Base-by-base conservation (phyloP, 2,888 invertebrate genomes). In the Minunthozetes semirufus region DNA sequence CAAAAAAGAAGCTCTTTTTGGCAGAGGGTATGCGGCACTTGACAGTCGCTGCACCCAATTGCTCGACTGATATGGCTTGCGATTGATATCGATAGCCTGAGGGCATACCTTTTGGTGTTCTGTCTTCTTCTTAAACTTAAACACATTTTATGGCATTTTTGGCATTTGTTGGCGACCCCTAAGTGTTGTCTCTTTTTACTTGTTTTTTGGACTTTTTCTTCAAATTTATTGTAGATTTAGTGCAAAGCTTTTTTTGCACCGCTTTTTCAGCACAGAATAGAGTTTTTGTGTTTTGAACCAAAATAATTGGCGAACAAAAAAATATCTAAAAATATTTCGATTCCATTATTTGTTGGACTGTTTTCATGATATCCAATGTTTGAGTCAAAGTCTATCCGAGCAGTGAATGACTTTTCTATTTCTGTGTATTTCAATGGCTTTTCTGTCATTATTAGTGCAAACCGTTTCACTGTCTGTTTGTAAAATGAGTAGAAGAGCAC, bases 41-140 rank as follows among this genome's bases (percentile, higher is more conserved):
- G 27, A 66, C 33, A 38, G 38, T 66, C 27, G 63, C 63, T 66
- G 63, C 63, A 66, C 63, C 63, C 63, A 66, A 66, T 66, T 33
- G 63, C 63, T 38, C 33, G 1, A 38, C 63, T 66, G 63, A 66
- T 66, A 66, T 27, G 8, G 63, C 15, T 8, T 27, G 22, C 59
- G 19, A 59, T 66, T 66, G 38, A 27, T 25, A 66, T 66, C 33
- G 19, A 25, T 66, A 29, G 63, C 63, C 63, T 25, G 13, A 3
- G 27, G 33, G 6, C 38, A 15, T 66, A 19, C 29, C 63, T 27
- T 66, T 66, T 66, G 63, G 63, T 66, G 63, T n/a, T 66, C 63
- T 33, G 63, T 33, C 33, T 33, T 59, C 56, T 56, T 56, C 27
- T 59, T 13, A 59, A 38, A 66, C 33, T 66, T 66, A 38, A 33